A percentile compares a stretch with the other conserved stretches of the same genome.
phyloP scores from a whole-genome alignment of 2,888 invertebrate species.

The Philhelius pedissequus region DNA sequence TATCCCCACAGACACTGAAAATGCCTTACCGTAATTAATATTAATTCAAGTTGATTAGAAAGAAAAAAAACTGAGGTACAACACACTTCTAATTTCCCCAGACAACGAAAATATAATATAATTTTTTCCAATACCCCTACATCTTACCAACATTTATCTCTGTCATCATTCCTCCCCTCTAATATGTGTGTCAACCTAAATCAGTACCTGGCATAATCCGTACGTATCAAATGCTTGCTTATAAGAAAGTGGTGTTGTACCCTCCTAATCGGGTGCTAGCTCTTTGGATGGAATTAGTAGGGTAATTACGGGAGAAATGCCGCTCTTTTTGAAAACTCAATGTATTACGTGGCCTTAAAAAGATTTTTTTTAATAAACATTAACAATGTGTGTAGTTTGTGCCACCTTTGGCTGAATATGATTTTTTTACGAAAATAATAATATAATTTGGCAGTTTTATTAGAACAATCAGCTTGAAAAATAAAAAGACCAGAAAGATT shows the following conservation, averaged over 20 bases:
- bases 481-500: too few relatives aligned
- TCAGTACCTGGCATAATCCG: conserved; percentile 4
- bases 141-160: background rate
- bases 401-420: too few relatives aligned
- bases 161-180: background rate
- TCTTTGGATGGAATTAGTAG: conserved; percentile 35
- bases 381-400: too few relatives aligned
- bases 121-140: conserved; percentile 24
- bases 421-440: too few relatives aligned
- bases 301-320: too few relatives aligned
- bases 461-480: too few relatives aligned
- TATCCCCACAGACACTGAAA: conserved; percentile 35
- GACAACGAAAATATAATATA: conserved; percentile 53
- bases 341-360: too few relatives aligned
- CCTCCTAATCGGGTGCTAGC: background rate
- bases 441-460: too few relatives aligned
- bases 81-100: conserved; percentile 62
- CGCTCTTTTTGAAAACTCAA: too few relatives aligned
- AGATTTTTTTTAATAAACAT: too few relatives aligned
- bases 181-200: conserved; percentile 26
- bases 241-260: background rate
- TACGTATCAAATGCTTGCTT: background rate
- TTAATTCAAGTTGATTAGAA: conserved; percentile 53
- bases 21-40: conserved; percentile 53
- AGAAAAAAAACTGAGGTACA: conserved; percentile 2